Percentiles rank a stretch among this genome's conserved stretches.
Evolutionary conservation across 1,140 invertebrate genomes (phyloP).

Genomic region (Drosophila ironensis): DNA sequence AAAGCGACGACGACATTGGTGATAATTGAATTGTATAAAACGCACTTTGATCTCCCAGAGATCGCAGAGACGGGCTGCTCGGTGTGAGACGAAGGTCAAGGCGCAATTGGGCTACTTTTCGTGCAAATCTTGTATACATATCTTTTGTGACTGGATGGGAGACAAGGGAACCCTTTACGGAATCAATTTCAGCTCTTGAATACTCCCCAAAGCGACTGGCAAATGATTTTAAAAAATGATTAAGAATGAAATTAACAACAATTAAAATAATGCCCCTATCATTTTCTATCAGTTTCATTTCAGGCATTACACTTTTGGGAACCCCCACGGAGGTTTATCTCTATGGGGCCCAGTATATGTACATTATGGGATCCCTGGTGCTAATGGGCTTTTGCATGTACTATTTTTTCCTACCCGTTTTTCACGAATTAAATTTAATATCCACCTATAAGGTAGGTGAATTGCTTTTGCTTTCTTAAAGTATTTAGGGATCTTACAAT

Average conservation of each 20-base stretch:
- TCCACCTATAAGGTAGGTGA: conserved; percentile 90
- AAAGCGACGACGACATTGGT: conserved; percentile 29
- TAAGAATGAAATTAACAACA: too few relatives aligned
- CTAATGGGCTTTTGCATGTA: conserved; percentile 86
- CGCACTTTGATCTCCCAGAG: conserved; percentile 64
- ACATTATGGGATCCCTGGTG: conserved; percentile 85
- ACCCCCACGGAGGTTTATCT: conserved; percentile 93
- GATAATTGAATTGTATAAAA: conserved; percentile 75
- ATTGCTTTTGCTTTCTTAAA: conserved; percentile 15
- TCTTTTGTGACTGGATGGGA: background rate
- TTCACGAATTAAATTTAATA: conserved; percentile 90
- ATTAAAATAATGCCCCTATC: too few relatives aligned
- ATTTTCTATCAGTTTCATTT: conserved; percentile 83
- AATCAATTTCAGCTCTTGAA: too few relatives aligned
- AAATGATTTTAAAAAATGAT: too few relatives aligned
- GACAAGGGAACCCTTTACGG: too few relatives aligned
- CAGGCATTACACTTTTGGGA: conserved; percentile 85
- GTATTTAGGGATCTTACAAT: too few relatives aligned
- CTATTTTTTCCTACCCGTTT: conserved; percentile 90
- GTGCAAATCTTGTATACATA: background rate
- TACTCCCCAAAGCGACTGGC: too few relatives aligned
- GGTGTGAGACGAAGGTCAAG: conserved; percentile 47
- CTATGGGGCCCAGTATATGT: conserved; percentile 88
- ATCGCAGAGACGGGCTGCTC: background rate
- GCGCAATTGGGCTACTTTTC: background rate